Percentiles rank a stretch among this genome's conserved stretches.
Conservation (phyloP, 2,113 vertebrate genomes). For the Furnarius figulus region DNA sequence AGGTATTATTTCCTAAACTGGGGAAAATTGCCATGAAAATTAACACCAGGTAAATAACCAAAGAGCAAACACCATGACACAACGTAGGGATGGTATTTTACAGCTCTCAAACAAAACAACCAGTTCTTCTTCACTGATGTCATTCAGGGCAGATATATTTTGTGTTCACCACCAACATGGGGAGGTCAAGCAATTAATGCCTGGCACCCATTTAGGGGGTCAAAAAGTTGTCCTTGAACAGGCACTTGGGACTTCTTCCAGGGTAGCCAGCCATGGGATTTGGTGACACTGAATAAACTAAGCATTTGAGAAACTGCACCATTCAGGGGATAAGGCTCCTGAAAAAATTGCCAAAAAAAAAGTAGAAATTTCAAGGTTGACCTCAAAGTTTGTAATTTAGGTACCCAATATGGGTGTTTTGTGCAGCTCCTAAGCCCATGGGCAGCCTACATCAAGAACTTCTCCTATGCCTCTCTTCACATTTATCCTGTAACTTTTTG, state of each 20-base stretch:
- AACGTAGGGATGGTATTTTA: not conserved
- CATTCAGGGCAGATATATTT: not conserved
- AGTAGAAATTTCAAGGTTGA: not conserved
- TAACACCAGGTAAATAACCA: not conserved
- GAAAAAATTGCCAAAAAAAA: not conserved
- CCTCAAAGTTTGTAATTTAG: not conserved
- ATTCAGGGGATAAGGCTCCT: not conserved
- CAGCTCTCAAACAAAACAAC: not conserved
- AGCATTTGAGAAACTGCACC: not conserved
- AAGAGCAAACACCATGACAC: not conserved
- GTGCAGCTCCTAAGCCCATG: fast-evolving
- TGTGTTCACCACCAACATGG: not conserved
- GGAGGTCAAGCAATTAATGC: not conserved
- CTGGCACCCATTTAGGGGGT: not conserved
- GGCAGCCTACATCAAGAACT: not conserved
- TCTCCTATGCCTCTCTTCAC: not conserved
- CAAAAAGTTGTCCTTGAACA: not conserved
- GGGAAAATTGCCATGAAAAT: not conserved
- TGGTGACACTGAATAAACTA: not conserved
- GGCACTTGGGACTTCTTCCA: not conserved
- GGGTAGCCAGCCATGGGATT: not conserved
- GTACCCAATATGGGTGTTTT: not conserved
- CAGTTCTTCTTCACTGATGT: not conserved
- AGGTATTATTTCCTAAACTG: not conserved
- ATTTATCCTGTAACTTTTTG: not conserved